These are phyloP conservation scores for Cyanoderma ruficeps DNA, from an alignment of 2,113 vertebrate genomes.

Conservation along the genomic window DNA sequence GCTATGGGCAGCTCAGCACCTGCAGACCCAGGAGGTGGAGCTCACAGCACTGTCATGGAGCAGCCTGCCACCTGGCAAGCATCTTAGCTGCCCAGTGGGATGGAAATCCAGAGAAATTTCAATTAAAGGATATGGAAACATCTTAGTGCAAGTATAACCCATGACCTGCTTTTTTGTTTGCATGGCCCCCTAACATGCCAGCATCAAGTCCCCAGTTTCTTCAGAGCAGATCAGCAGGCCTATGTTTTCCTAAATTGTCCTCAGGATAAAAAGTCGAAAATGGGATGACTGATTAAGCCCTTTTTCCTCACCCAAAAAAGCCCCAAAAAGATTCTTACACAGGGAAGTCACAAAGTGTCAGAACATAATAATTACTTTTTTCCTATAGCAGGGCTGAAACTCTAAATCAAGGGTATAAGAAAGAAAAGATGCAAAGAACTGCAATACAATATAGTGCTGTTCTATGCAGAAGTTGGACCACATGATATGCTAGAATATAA, in stretches of 20 bases:
- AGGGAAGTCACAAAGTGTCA: neutral
- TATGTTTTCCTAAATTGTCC: neutral
- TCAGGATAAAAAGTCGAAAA: neutral
- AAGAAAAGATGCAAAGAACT: neutral
- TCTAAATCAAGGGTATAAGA: neutral
- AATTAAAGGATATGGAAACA: neutral
- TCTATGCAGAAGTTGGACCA: neutral
- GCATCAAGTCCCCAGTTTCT: neutral
- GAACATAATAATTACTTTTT: neutral
- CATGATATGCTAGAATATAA: neutral
- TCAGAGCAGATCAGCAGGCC: neutral
- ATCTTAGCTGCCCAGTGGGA: accelerated
- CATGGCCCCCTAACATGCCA: neutral
- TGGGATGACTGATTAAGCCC: neutral
- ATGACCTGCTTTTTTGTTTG: neutral
- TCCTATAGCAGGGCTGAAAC: neutral
- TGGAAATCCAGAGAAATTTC: neutral
- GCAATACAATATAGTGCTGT: neutral
- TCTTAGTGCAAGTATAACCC: neutral
- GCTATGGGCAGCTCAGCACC: accelerated
- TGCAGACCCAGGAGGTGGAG: neutral
- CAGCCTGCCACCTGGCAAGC: neutral
- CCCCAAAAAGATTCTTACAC: neutral
- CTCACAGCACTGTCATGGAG: neutral
- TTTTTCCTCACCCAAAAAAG: neutral